Evolutionary conservation across 1,140 invertebrate species (phyloP), one percentile per base, ranked within the genome.

Genomic region (Platorchestia sp.): DNA sequence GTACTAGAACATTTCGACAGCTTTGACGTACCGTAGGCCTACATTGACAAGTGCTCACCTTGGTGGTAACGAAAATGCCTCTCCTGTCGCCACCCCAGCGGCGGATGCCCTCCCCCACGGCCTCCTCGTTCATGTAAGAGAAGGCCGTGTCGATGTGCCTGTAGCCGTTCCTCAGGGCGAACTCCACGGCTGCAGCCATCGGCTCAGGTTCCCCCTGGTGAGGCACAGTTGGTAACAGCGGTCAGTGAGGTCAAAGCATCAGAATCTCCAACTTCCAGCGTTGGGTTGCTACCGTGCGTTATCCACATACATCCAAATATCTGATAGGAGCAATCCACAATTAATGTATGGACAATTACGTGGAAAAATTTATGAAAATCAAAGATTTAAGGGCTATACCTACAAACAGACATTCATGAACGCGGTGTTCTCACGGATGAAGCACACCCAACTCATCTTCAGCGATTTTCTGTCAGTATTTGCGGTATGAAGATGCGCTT

Each of bases 61-160:
- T 96, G 36, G 96, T 96, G 6, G 96, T 96, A n/a, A 96, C 95
- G 45, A 96, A 96, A 96, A 98, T 97, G 97, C 98, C 98, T 27
- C 98, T 98, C 75, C 98, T 98, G 43, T 98, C 97, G 86, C 97
- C 97, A 5, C 97, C 91, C 96, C 97, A 97, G 40, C 97, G 97
- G 90, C 97, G 96, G 45, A 97, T 95, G 45, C 96, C 97, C 43
- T 96, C 95, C 14, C 97, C 97, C 86, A 97, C 97, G 0, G 96
- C 97, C 43, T 96, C 96, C 95, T 97, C 97, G 95, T 97, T 97
- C 89, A 96, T 96, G 96, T 98, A 98, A 10, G 98, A 97, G 86
- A 97, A 97, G 40, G 98, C 98, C 45, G 98, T 98, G 97, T 98
- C 98, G 95, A 98, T 98, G 96, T 98, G 98, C 16, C 98, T 97